A percentile compares a stretch with the other conserved stretches of the same genome.
Conservation (phyloP, 2,888 invertebrate species). For the Lasioglossum oenotherae region DNA sequence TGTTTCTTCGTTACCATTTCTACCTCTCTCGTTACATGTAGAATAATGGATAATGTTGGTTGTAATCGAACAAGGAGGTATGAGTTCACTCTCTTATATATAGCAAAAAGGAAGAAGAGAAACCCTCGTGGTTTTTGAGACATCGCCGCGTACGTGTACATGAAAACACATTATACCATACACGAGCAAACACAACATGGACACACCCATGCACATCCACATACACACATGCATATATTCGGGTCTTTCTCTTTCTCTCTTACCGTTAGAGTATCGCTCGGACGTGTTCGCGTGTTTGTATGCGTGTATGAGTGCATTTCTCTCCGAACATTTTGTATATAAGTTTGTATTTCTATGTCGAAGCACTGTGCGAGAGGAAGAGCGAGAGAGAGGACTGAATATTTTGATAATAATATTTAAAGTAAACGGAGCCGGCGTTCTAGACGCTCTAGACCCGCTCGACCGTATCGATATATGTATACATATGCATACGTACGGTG, state of each 20-base stretch:
- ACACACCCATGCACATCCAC: background rate
- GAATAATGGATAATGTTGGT: background rate
- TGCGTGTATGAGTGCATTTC: constrained; percentile 60
- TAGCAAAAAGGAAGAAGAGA: background rate
- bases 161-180: constrained; percentile 9
- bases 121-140: constrained; percentile 17
- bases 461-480: constrained; percentile 21
- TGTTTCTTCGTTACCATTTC: constrained; percentile 14
- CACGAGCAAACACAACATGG: background rate
- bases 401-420: constrained; percentile 62
- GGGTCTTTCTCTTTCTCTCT: constrained; percentile 56
- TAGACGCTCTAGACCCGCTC: constrained; percentile 29
- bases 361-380: constrained; percentile 47
- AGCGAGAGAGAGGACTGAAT: constrained; percentile 53
- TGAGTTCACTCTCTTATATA: constrained; percentile 16
- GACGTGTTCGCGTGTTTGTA: constrained; percentile 51
- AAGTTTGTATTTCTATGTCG: constrained; percentile 66
- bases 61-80: constrained; percentile 20
- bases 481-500: background rate
- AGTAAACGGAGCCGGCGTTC: constrained; percentile 4
- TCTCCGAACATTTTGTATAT: constrained; percentile 64
- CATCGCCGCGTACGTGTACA: constrained; percentile 51
- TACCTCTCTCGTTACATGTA: background rate
- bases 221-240: constrained; percentile 26
- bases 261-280: constrained; percentile 41